phyloP scores from a whole-genome alignment of 2,888 invertebrate species.

The Eumacrocentrus americanus region DNA sequence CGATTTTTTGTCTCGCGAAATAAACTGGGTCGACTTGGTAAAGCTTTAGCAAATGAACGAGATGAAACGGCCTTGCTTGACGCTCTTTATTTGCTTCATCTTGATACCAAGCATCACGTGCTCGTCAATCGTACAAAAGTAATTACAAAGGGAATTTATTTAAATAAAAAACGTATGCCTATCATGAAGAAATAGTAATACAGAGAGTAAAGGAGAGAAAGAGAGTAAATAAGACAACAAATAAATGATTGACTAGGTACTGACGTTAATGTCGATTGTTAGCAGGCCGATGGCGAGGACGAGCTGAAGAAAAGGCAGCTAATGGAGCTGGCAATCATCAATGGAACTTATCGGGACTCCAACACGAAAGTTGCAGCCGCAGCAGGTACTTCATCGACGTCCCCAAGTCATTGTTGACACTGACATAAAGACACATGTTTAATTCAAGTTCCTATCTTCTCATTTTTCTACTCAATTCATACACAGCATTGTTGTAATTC shows the following conservation, averaged over 20 bases:
- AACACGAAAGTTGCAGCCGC: constrained; percentile 85
- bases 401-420: not conserved
- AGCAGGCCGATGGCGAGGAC: constrained; percentile 99
- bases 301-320: constrained; percentile 99
- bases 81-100: not conserved
- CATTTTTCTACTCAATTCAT: not conserved
- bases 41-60: not conserved
- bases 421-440: not conserved
- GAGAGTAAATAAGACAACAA: not conserved
- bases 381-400: constrained; percentile 68
- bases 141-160: not conserved
- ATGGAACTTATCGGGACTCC: constrained; percentile 98
- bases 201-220: not conserved
- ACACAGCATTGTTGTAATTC: not conserved
- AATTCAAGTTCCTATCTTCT: not conserved
- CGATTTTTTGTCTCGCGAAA: not conserved
- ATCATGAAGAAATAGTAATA: no score
- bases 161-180: no score
- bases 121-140: not conserved
- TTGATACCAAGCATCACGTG: not conserved
- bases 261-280: constrained; percentile 57
- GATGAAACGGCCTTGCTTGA: not conserved
- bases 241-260: constrained; percentile 34
- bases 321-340: constrained; percentile 99
- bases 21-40: not conserved